phyloP scores from a whole-genome alignment of 2,888 invertebrate species.

The Phortica okadai region DNA sequence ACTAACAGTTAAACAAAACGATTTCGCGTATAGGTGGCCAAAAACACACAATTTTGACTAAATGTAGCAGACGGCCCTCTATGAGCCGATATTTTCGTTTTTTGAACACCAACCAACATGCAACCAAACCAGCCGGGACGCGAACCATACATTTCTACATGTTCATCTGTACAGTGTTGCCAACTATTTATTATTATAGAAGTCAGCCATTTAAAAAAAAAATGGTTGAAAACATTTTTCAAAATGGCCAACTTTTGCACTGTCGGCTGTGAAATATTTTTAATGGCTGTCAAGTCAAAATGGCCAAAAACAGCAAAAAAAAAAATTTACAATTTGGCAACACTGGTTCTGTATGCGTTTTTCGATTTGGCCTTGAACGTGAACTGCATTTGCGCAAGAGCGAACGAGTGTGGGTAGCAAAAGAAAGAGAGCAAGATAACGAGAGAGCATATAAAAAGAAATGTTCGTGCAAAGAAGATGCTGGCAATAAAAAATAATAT shows the following conservation, averaged over 20 bases:
- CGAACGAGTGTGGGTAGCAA: slow-evolving; percentile 37
- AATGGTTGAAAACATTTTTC: too few relatives aligned
- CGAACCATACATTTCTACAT: too few relatives aligned
- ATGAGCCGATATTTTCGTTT: too few relatives aligned
- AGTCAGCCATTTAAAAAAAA: too few relatives aligned
- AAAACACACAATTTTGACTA: neutral
- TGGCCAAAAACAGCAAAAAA: too few relatives aligned
- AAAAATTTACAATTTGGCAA: too few relatives aligned
- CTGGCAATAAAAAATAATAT: neutral
- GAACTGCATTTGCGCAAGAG: slow-evolving; percentile 73
- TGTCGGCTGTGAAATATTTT: too few relatives aligned
- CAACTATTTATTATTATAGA: too few relatives aligned
- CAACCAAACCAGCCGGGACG: neutral
- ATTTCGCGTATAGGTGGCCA: neutral
- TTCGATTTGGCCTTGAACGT: slow-evolving; percentile 73
- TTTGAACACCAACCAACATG: neutral
- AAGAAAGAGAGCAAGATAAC: slow-evolving; percentile 33
- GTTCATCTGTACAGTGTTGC: too few relatives aligned
- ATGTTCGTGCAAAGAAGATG: slow-evolving; percentile 2
- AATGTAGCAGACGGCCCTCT: too few relatives aligned
- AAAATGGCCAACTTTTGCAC: too few relatives aligned
- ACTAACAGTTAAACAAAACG: neutral
- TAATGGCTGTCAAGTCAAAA: too few relatives aligned
- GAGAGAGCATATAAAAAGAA: slow-evolving; percentile 41
- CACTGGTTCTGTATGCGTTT: slow-evolving; percentile 48